A percentile compares a stretch with the other conserved stretches of the same genome.
Conservation (phyloP, 2,888 invertebrate genomes). For the Norana najaformis region DNA sequence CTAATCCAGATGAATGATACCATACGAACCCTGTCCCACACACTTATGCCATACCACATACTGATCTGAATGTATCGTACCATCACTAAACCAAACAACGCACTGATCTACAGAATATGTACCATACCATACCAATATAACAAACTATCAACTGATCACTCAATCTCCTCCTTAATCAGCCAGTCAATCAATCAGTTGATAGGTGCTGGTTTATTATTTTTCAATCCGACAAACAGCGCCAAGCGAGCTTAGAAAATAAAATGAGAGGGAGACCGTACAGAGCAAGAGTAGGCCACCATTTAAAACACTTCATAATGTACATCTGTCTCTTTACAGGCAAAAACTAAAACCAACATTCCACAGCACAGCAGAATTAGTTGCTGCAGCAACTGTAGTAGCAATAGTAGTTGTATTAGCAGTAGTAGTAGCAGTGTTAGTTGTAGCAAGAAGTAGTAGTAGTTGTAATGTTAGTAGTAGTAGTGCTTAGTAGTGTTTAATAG, state of each 20-base stretch:
- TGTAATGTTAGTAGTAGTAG: no score
- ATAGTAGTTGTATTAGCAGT: neutral
- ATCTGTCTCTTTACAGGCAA: neutral
- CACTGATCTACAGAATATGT: no score
- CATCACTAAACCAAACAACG: no score
- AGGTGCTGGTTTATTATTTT: slow-evolving; percentile 3
- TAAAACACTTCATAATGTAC: neutral
- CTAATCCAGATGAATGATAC: no score
- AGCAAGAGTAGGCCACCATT: no score
- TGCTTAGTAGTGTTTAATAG: no score
- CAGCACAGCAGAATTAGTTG: neutral
- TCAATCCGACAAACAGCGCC: slow-evolving; percentile 13
- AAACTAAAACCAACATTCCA: neutral
- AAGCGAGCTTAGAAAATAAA: neutral
- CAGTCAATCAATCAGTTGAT: neutral
- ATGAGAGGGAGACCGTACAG: neutral
- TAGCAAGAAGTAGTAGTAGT: no score
- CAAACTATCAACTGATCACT: neutral
- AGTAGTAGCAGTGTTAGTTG: no score
- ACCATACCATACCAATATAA: no score
- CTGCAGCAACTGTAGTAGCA: neutral
- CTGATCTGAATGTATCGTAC: no score
- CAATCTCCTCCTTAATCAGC: neutral
- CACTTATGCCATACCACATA: no score
- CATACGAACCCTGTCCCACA: no score